Evolutionary conservation across 2,113 vertebrate genomes (phyloP), one percentile per base, ranked within the genome.

Genomic region (Xenus cinereus): DNA sequence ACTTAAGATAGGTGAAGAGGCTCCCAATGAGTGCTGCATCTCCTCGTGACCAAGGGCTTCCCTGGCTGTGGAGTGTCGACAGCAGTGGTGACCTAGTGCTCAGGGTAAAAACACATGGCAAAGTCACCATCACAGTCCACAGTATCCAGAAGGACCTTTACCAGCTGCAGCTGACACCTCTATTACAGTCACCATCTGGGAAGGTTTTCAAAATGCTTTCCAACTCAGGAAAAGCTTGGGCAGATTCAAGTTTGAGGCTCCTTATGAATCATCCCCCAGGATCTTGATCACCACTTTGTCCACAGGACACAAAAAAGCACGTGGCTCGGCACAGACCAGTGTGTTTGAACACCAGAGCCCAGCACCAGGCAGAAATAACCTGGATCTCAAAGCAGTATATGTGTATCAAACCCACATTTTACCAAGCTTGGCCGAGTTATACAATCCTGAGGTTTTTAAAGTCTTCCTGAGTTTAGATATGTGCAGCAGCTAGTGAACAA

Each of bases 11-110:
- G 28, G 7, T n/a, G 33, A 62, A 33, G 16, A 43, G 6, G 37
- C 9, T 87, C 20, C 14, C 69, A 17, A 2, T 1, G 6, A 83
- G 9, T 50, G 21, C 41, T 62, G 35, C 60, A 62, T 23, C 4
- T 11, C 17, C 27, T 62, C 0, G 0, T 54, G 30, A 46, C 13
- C 28, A 46, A 45, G 32, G n/a, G 11, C n/a, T 80, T 18, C 5
- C 63, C 46, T 54, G 32, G n/a, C 20, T 46, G 46, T 46, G 46
- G 46, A 46, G 9, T 39, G 30, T 17, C n/a, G 14, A 30, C 37
- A 66, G 20, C 23, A 48, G 7, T 7, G 30, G 26, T 33, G n/a
- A 28, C 10, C 6, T 32, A 15, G 19, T 64, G 22, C 23, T 59
- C 56, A 48, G 12, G 50, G 7, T 2, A 53, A 30, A 30, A 46